These are phyloP conservation scores for Brachyptera putata DNA, from an alignment of 2,888 invertebrate genomes.

Conservation along the genomic window DNA sequence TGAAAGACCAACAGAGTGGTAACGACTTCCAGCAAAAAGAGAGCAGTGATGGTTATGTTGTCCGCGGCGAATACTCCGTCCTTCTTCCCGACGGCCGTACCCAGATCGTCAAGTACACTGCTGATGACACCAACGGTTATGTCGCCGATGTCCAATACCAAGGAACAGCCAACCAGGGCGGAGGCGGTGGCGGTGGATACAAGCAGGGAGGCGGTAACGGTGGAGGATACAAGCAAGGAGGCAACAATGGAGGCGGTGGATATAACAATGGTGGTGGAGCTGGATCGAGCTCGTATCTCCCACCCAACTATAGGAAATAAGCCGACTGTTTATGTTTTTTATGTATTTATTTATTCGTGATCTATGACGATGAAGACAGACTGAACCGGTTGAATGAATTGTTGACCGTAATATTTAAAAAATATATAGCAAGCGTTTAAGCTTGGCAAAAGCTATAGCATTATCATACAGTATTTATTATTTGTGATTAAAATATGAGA, in stretches of 20 bases:
- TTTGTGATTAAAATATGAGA: too few species aligned
- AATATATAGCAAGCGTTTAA: too few species aligned
- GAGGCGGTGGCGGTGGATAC: constrained; percentile 5
- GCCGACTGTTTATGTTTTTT: too few species aligned
- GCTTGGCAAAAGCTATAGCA: too few species aligned
- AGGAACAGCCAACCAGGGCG: constrained; percentile 43
- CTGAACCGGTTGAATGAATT: too few species aligned
- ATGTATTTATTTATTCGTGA: too few species aligned
- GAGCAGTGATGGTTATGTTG: constrained; percentile 78
- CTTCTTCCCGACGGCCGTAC: constrained; percentile 79
- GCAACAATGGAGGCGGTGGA: neutral
- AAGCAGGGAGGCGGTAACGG: neutral
- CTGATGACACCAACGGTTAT: constrained; percentile 86
- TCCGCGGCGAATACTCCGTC: constrained; percentile 77
- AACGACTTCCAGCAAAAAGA: constrained; percentile 86
- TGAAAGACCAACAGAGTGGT: constrained; percentile 72
- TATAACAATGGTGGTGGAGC: neutral
- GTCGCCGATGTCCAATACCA: constrained; percentile 80
- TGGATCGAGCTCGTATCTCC: constrained; percentile 13
- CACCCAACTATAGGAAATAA: constrained; percentile 9
- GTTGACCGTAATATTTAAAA: too few species aligned
- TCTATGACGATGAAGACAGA: too few species aligned
- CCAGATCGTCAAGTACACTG: constrained; percentile 80
- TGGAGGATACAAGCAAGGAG: constrained; percentile 15
- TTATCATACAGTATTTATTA: too few species aligned